phyloP scores from a whole-genome alignment of 2,113 vertebrate genomes.

The Diglossa brunneiventris region DNA sequence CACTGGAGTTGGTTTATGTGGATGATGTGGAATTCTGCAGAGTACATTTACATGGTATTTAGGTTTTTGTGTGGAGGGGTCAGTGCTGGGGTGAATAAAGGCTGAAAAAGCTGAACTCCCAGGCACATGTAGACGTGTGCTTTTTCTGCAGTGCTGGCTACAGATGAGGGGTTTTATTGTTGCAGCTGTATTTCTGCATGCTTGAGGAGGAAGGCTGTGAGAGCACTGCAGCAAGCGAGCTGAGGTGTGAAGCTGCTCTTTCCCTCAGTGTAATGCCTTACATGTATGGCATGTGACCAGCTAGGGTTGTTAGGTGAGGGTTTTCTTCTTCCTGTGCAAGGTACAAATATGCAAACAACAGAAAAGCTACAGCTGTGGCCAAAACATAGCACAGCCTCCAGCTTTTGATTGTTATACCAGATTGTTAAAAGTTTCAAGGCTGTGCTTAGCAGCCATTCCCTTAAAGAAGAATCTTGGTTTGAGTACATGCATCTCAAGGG shows the following conservation, averaged over 20 bases:
- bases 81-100: not conserved
- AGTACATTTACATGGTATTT: not conserved
- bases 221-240: not conserved
- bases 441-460: not conserved
- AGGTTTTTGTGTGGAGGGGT: not conserved
- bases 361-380: not conserved
- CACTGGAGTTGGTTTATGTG: not conserved
- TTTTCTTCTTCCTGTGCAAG: not conserved
- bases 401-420: slow-evolving; percentile 2
- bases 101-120: not conserved
- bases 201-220: not conserved
- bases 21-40: not conserved
- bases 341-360: not conserved
- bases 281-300: not conserved
- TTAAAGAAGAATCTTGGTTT: not conserved
- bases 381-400: not conserved
- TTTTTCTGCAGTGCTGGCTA: not conserved
- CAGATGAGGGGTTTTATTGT: not conserved
- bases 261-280: not conserved
- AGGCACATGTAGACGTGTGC: not conserved
- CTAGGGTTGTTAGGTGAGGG: not conserved
- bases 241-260: not conserved
- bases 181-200: not conserved
- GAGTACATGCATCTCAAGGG: not conserved
- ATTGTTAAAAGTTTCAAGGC: not conserved